These are phyloP conservation scores for Acipenser transmontanus DNA, from an alignment of 2,797 vertebrate genomes.

Conservation along the genomic window DNA sequence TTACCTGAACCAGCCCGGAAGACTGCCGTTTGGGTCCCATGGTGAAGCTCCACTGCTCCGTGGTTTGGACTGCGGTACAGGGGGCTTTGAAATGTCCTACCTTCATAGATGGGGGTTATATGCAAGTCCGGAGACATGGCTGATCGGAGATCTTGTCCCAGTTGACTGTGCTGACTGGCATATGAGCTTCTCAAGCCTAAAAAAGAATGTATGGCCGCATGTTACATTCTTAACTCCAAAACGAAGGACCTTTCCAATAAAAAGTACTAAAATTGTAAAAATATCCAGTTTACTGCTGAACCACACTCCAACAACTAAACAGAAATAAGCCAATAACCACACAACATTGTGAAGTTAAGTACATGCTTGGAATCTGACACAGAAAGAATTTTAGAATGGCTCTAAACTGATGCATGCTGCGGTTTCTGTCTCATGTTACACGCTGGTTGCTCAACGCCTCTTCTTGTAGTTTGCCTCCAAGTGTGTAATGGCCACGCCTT, in stretches of 20 bases:
- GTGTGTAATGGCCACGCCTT: background rate
- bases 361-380: too few relatives aligned
- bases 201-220: background rate
- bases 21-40: constrained; percentile 61
- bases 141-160: constrained; percentile 78
- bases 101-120: constrained; percentile 89
- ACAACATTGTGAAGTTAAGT: too few relatives aligned
- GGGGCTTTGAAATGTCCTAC: constrained; percentile 86
- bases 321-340: too few relatives aligned
- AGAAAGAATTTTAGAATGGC: too few relatives aligned
- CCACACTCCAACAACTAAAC: too few relatives aligned
- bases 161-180: constrained; percentile 75
- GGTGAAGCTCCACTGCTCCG: constrained; percentile 62
- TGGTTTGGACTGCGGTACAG: constrained; percentile 83
- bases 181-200: constrained; percentile 90
- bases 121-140: constrained; percentile 82
- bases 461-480: background rate
- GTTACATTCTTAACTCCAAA: too few relatives aligned
- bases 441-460: background rate
- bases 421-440: constrained; percentile 9
- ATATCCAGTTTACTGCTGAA: too few relatives aligned
- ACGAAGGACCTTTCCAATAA: too few relatives aligned
- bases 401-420: too few relatives aligned
- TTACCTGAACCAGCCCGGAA: constrained; percentile 75
- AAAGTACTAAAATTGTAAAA: too few relatives aligned